Evolutionary conservation across 2,797 vertebrate species (phyloP), one percentile per base, ranked within the genome.

Genomic region (Alca torda): DNA sequence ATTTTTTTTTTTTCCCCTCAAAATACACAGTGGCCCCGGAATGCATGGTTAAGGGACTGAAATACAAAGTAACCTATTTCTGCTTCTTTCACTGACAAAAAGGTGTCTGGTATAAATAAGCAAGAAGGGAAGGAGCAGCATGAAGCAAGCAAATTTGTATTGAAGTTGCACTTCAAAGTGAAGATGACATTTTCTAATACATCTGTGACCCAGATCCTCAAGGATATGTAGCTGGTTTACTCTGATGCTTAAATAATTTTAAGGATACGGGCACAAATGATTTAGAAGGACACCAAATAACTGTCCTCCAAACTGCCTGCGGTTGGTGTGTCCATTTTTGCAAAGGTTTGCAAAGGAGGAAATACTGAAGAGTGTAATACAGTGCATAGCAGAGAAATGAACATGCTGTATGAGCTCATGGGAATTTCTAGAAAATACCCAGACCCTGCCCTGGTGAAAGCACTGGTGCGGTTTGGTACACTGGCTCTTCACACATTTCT

Each of bases 151-250:
- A 70, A 59, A 83, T 89, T 68, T 84, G 45, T 56, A 83, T 18
- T 87, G 86, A 90, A 82, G 48, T 74, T 53, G 68, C 25, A 77
- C 81, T 92, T 94, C 72, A 90, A 90, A 96, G 84, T 11, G 35
- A 87, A 90, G 59, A 79, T 41, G 73, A 79, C 16, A 30, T 84
- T 89, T 95, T 84, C 70, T 86, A 75, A 93, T 46, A 78, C 30
- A 88, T 75, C 53, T 89, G 60, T 84, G 73, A 79, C 74, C 63
- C 59, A 67, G 83, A 94, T 90, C 70, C 54, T 92, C 54, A 67
- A 45, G 39, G 70, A 82, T 79, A 76, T 5, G 35, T 65, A 68
- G 39, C 48, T 92, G 53, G 9, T 64, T 78, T 67, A 50, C 35
- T 72, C 51, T 61, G 43, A 46, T 63, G 59, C 51, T 82, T 87